Base-by-base conservation (phyloP, 2,113 vertebrate species). In the Xiphophorus hellerii region DNA sequence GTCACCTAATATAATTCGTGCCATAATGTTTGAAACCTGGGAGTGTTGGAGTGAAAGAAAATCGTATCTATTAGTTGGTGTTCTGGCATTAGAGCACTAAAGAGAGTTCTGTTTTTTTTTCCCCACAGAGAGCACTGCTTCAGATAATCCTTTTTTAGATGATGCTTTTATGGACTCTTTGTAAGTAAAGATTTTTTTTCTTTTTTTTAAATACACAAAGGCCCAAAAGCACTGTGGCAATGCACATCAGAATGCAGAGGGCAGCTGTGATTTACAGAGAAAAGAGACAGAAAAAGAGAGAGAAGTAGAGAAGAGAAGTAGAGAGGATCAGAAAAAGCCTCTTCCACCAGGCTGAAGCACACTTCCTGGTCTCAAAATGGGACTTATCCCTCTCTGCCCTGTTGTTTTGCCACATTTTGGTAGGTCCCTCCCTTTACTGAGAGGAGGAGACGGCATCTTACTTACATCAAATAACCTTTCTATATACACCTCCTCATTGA, bases 401-500 rank as follows among this genome's bases (percentile, higher is more conserved):
- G 94, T 96, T 96, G 97, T 98, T 99, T 97, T 98, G 96, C 96
- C 97, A 98, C 97, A 98, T 99, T 99, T 96, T 96, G 94, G 94
- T 94, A 93, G 93, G 94, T 95, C 96, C 97, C 96, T 96, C 96
- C 97, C 95, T 96, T 90, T 29, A 58, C 86, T 85, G 94, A 88
- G 92, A 84, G 94, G 95, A 97, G 97, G 97, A 96, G 96, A 95
- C 95, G 97, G 97, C 97, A 98, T 98, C 90, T 96, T 99, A 99
- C 98, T 99, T 99, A 99, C 98, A 97, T 99, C 98, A 99, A 99
- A 99, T 99, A 99, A 99, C 96, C 98, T 99, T 98, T 99, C 98
- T 99, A 99, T 99, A 97, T 99, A 99, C 97, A 99, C 98, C 97
- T 99, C 98, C 97, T 99, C 98, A 99, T 99, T 99, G 98, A 99